Evolutionary conservation across 2,113 vertebrate genomes (phyloP), one percentile per base, ranked within the genome.

Genomic region (Coregonus clupeaformis): DNA sequence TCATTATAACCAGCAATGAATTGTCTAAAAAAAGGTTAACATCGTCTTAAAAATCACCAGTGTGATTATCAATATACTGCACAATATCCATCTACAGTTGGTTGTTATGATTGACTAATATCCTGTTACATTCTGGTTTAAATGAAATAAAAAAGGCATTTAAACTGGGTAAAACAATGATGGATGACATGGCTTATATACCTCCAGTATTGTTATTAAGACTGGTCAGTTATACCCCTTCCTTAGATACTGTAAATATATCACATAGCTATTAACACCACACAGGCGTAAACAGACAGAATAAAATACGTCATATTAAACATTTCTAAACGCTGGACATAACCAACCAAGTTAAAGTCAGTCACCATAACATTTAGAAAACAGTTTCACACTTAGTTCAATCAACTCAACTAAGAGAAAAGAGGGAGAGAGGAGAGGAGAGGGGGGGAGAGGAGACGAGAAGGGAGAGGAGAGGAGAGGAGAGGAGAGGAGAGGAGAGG

Each of bases 401-500:
- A 45, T 6, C 9, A 45, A 45, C 5, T 45, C 42, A 45, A 45
- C 42, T 45, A 2, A 0, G 25, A 18, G 6, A 6, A 42, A 4
- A n/a, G 22, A 30, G 27, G 63, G 65, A 14, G 55, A n/a, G 14
- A 13, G 49, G 32, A 86, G 42, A 45, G 5, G 27, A 0, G 25
- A 18, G n/a, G n/a, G n/a, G n/a, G n/a, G 6, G 22, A 30, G 27
- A 29, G 63, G 65, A 14, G n/a, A n/a, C n/a, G n/a, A n/a, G n/a
- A n/a, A n/a, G n/a, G n/a, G 55, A n/a, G 14, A 13, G 49, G 32
- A 86, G 42, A 45, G 5, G 27, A 0, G 25, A 18, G 6, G 22
- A 30, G 27, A 29, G 63, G 65, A 14, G n/a, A n/a, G n/a, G 55
- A n/a, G 14, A 13, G 49, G 32, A 86, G 42, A 45, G 5, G 27